Base-by-base conservation (phyloP, 2,888 invertebrate genomes). In the Cataglyphis livida region DNA sequence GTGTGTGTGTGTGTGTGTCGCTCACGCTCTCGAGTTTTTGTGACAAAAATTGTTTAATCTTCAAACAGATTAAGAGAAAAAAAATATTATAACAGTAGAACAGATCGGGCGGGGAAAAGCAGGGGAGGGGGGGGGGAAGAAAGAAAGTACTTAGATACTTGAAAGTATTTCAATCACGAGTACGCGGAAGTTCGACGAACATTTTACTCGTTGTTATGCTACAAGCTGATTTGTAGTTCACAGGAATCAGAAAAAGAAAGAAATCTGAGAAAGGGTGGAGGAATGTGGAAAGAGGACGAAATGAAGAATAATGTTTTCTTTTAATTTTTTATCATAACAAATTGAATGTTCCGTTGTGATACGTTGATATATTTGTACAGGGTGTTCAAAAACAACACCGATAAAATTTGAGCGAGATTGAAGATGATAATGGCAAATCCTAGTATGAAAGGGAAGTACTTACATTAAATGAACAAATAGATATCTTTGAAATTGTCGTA, bases 41-140 rank as follows among this genome's bases (percentile, higher is more conserved):
- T 89, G 84, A 88, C 89, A 84, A 90, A 92, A 91, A 92, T 92
- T 90, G 90, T 92, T 92, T 92, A 92, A 92, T 92, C 90, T 90
- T 85, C 83, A 83, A 85, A 78, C 88, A 89, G 91, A 92, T 92
- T 91, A 91, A 92, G 88, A 85, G 88, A 85, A 89, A 90, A 87
- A 86, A 88, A 90, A n/a, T 86, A 84, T 81, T 66, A 82, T 79
- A 62, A 64, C 66, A 44, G 64, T 54, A 74, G 32, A 32, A 32
- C 32, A 6, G 32, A 0, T 32, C 6, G 32, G 6, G 32, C 32
- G 32, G 6, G 3, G 6, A 6, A 6, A 32, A 6, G 32, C 6
- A 3, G 32, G 6, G 9, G 25, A 28, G 25, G 64, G 15, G 21
- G 41, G 6, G 59, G 48, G 48, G 70, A 83, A 68, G 70, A 25